Percentiles rank a stretch among this genome's conserved stretches.
phyloP scores from a whole-genome alignment of 2,797 vertebrate genomes.

The Echiichthys vipera region DNA sequence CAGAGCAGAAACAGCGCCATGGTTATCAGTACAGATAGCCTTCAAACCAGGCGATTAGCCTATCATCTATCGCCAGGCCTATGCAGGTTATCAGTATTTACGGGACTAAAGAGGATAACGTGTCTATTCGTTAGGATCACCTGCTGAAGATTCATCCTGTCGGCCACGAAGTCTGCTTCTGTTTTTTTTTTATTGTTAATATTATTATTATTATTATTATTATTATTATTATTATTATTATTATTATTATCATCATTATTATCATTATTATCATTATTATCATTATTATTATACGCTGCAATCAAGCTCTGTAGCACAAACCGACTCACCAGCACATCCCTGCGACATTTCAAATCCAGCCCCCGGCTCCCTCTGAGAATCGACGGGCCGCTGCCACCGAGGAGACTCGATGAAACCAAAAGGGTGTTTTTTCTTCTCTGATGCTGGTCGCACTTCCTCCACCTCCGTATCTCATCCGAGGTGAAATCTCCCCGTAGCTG shows the following conservation, averaged over 20 bases:
- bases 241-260: too few relatives aligned
- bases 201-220: too few relatives aligned
- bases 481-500: conserved; percentile 49
- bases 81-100: conserved; percentile 1
- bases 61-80: conserved; percentile 43
- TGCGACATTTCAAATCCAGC: conserved; percentile 77
- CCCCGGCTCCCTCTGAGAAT: conserved; percentile 67
- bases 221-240: too few relatives aligned
- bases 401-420: conserved; percentile 51
- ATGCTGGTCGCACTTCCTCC: conserved; percentile 27
- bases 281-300: neutral
- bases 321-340: conserved; percentile 74
- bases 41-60: conserved; percentile 60
- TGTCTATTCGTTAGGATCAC: neutral
- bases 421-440: conserved; percentile 7
- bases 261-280: too few relatives aligned
- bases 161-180: neutral
- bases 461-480: conserved; percentile 38
- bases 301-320: conserved; percentile 7
- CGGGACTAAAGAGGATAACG: neutral
- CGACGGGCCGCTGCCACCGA: conserved; percentile 64
- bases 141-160: too few relatives aligned
- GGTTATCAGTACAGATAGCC: conserved; percentile 18
- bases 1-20: conserved; percentile 8
- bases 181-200: too few relatives aligned